phyloP scores from a whole-genome alignment of 2,888 invertebrate genomes.

The Loripinus fragilis region DNA sequence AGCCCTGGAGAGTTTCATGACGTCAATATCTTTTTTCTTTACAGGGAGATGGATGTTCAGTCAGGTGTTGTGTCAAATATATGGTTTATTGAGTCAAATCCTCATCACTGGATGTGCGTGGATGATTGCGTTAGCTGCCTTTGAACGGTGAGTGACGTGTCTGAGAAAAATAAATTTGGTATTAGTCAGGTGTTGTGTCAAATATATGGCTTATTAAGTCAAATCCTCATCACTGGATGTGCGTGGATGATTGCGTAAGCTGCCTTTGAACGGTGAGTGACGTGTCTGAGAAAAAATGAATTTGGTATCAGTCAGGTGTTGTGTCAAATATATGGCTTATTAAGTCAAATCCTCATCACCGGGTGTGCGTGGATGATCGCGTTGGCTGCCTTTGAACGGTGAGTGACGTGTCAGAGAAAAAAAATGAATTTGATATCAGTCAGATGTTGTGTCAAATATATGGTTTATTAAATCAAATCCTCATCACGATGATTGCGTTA shows the following conservation, averaged over 20 bases:
- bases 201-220: conserved; percentile 57
- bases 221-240: conserved; percentile 57
- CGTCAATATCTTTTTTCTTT: too few species aligned
- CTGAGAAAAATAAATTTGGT: too few species aligned
- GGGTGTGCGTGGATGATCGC: conserved; percentile 59
- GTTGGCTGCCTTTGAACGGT: conserved; percentile 66
- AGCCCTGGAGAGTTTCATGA: too few species aligned
- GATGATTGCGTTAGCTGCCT: conserved; percentile 57
- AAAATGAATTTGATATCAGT: too few species aligned
- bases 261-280: conserved; percentile 63
- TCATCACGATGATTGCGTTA: too few species aligned
- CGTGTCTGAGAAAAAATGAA: too few species aligned
- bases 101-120: conserved; percentile 58
- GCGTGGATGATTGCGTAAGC: conserved; percentile 59
- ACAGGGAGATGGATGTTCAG: conserved; percentile 64
- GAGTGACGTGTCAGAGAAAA: background rate
- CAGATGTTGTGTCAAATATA: too few species aligned
- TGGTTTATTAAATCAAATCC: too few species aligned
- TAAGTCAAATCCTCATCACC: conserved; percentile 59
- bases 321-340: conserved; percentile 61
- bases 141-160: conserved; percentile 59
- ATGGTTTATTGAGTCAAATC: conserved; percentile 58
- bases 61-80: conserved; percentile 59
- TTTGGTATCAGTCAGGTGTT: conserved; percentile 55
- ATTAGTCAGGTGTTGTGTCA: conserved; percentile 62